Percentiles rank a stretch among this genome's conserved stretches.
phyloP scores from a whole-genome alignment of 2,888 invertebrate species.

The Pycnomerus fuliginosus region DNA sequence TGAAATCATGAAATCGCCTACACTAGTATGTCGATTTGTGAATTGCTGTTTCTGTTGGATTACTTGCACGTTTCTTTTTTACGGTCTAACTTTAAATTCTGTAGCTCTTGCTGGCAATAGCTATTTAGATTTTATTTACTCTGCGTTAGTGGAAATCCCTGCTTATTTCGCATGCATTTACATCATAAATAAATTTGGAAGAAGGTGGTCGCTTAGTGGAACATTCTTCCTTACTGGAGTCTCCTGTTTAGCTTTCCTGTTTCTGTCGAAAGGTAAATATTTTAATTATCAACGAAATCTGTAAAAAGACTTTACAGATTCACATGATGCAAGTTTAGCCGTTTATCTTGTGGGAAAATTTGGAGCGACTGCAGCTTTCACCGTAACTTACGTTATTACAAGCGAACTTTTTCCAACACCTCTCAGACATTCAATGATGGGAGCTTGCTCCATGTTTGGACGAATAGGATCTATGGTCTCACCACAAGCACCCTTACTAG shows the following conservation, averaged over 20 bases:
- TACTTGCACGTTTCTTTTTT: conserved; percentile 76
- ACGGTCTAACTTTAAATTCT: conserved; percentile 76
- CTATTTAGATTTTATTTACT: conserved; percentile 74
- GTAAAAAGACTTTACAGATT: conserved; percentile 41
- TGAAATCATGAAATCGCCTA: conserved; percentile 57
- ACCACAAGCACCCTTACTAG: conserved; percentile 68
- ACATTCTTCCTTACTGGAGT: conserved; percentile 64
- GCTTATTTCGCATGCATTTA: conserved; percentile 66
- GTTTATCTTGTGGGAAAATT: conserved; percentile 65
- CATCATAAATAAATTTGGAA: conserved; percentile 64
- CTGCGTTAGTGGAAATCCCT: conserved; percentile 70
- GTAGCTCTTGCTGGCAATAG: conserved; percentile 73
- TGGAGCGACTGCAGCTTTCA: conserved; percentile 65
- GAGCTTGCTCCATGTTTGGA: conserved; percentile 65
- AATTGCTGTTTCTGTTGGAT: conserved; percentile 80
- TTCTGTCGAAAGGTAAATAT: conserved; percentile 57
- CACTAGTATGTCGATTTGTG: conserved; percentile 57
- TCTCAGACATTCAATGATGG: conserved; percentile 63
- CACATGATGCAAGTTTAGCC: conserved; percentile 55
- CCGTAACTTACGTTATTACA: conserved; percentile 65
- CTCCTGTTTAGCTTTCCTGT: conserved; percentile 61
- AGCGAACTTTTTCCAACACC: conserved; percentile 69
- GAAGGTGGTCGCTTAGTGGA: conserved; percentile 63
- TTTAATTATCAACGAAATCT: conserved; percentile 29
- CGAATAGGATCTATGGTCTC: conserved; percentile 65